Conservation (phyloP, 2,888 invertebrate genomes). For the Athalia cordata region DNA sequence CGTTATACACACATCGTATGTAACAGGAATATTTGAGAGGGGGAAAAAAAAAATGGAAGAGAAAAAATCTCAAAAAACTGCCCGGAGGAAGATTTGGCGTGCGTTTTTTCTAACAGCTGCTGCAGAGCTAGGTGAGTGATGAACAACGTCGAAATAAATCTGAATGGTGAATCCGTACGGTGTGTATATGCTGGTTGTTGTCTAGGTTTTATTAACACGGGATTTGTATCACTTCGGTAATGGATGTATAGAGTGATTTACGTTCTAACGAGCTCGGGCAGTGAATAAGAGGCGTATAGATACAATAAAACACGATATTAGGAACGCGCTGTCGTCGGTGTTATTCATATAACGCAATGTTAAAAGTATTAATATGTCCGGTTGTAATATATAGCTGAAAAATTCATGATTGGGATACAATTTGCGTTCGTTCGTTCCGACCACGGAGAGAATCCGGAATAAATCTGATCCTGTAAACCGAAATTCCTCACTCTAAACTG, state of each 20-base stretch:
- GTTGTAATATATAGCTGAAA: conserved; percentile 16
- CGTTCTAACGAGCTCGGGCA: conserved; percentile 7
- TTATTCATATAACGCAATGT: neutral
- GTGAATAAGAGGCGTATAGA: neutral
- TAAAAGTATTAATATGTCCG: conserved; percentile 6
- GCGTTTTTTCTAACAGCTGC: neutral
- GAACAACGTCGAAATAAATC: neutral
- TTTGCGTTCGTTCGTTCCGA: neutral
- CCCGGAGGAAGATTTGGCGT: neutral
- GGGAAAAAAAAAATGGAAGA: neutral
- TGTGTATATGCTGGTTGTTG: neutral
- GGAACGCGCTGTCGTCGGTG: neutral
- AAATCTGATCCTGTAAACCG: neutral
- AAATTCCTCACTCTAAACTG: conserved; percentile 15
- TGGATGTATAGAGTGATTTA: conserved; percentile 20
- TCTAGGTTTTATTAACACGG: conserved; percentile 6
- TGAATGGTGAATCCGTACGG: too few relatives aligned
- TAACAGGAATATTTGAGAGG: too few relatives aligned
- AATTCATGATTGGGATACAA: neutral
- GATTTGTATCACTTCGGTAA: conserved; percentile 26
- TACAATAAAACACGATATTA: conserved; percentile 34
- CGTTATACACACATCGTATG: too few relatives aligned
- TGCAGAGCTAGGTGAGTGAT: neutral
- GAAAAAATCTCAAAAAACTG: neutral
- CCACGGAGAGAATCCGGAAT: neutral